Conservation (phyloP, 2,797 vertebrate species). For the Varecia variegata region DNA sequence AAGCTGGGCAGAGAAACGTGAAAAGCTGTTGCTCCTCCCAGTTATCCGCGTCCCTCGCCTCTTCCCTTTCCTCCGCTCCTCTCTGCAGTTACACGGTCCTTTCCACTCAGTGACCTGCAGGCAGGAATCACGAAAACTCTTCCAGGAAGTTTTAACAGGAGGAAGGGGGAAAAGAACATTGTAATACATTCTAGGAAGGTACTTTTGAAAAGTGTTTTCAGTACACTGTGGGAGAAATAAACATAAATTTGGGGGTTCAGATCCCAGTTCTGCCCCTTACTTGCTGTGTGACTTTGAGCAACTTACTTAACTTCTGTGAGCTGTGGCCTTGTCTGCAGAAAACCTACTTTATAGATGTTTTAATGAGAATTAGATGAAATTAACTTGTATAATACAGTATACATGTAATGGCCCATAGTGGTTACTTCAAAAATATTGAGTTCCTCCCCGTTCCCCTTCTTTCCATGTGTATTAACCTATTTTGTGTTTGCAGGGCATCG, state of each 20-base stretch:
- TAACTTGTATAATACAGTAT: not conserved
- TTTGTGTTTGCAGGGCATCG: not conserved
- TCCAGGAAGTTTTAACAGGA: not conserved
- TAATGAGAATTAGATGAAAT: not conserved
- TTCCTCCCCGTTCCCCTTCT: not conserved
- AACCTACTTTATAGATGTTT: not conserved
- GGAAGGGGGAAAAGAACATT: not conserved
- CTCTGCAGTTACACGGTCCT: not conserved
- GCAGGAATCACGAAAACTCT: not conserved
- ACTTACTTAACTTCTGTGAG: not conserved
- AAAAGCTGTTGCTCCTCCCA: not conserved
- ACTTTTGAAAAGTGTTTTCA: not conserved
- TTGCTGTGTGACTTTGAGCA: not conserved
- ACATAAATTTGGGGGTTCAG: not conserved
- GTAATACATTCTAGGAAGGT: no score
- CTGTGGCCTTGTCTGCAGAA: not conserved
- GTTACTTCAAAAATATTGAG: not conserved
- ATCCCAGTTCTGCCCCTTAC: not conserved
- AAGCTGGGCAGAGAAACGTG: not conserved
- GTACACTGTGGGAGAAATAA: not conserved
- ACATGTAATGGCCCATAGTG: not conserved
- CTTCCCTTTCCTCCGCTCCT: fast-evolving
- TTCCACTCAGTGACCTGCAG: not conserved
- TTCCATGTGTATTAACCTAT: not conserved
- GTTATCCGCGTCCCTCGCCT: fast-evolving